Conservation (phyloP, 2,113 vertebrate species). For the Motacilla tschutschensis region DNA sequence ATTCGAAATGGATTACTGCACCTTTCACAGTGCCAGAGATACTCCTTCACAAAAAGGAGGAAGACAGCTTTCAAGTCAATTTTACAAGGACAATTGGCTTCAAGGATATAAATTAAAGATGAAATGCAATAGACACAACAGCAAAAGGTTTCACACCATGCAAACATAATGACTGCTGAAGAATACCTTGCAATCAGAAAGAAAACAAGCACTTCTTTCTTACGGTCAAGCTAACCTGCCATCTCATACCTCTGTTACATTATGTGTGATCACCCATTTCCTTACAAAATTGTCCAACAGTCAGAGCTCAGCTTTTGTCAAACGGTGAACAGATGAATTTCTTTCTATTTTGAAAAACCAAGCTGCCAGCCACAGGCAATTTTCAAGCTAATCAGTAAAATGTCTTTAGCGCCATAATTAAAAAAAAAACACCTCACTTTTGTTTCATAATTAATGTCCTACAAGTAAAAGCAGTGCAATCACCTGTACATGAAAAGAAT, state of each 20-base stretch:
- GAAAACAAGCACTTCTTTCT: not conserved
- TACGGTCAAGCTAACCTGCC: not conserved
- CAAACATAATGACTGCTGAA: not conserved
- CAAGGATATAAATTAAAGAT: not conserved
- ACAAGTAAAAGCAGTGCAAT: not conserved
- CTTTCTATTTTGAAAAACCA: not conserved
- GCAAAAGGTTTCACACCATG: not conserved
- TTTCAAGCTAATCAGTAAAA: not conserved
- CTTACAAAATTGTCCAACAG: not conserved
- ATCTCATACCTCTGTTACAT: not conserved
- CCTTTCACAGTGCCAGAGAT: not conserved
- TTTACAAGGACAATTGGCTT: not conserved
- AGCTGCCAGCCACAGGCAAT: not conserved
- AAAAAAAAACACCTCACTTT: not conserved
- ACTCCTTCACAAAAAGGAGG: not conserved
- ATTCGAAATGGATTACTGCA: not conserved
- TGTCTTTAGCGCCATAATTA: not conserved
- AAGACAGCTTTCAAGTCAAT: not conserved
- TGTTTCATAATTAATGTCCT: not conserved
- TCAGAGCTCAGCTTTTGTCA: not conserved
- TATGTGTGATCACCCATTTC: not conserved
- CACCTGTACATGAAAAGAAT: not conserved
- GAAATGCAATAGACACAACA: not conserved
- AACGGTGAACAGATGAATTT: not conserved
- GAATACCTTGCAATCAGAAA: not conserved